Conservation (phyloP, 2,888 invertebrate species). For the Scaptodrosophila latifasciaeformis region DNA sequence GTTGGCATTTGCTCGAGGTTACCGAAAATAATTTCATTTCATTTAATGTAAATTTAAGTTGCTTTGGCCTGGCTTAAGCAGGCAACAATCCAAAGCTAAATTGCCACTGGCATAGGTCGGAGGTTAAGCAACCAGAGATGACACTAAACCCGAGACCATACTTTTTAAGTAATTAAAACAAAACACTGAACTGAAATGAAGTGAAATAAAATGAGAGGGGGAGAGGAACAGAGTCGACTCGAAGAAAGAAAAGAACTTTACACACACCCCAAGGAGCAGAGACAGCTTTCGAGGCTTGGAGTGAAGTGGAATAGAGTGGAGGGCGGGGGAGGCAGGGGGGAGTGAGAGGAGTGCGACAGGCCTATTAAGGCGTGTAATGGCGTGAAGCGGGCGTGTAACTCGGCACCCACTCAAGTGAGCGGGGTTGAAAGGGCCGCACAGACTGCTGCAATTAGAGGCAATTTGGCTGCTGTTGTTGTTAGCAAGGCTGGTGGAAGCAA, state of each 20-base stretch:
- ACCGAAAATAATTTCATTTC: no score
- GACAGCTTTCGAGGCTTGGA: neutral
- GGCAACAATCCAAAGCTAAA: conserved; percentile 35
- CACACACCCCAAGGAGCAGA: neutral
- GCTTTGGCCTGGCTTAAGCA: no score
- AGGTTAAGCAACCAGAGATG: conserved; percentile 56
- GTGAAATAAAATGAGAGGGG: conserved; percentile 19
- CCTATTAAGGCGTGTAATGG: conserved; percentile 67
- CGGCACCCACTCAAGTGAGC: conserved; percentile 14
- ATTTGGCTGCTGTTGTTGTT: conserved; percentile 40
- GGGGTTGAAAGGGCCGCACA: conserved; percentile 31
- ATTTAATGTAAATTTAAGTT: no score
- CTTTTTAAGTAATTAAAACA: conserved; percentile 59
- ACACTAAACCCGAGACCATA: conserved; percentile 26
- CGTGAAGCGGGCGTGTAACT: conserved; percentile 52
- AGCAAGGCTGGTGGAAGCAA: conserved; percentile 1
- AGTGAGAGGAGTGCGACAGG: conserved; percentile 19
- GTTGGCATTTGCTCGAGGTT: no score
- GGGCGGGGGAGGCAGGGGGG: neutral
- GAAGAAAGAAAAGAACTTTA: conserved; percentile 3
- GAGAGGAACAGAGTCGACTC: conserved; percentile 11
- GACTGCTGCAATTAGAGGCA: conserved; percentile 61
- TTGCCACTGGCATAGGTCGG: conserved; percentile 38
- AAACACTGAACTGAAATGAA: neutral
- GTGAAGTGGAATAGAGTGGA: conserved; percentile 6